Evolutionary conservation across 2,888 invertebrate species (phyloP).

Genomic region (Dynastes grantii): DNA sequence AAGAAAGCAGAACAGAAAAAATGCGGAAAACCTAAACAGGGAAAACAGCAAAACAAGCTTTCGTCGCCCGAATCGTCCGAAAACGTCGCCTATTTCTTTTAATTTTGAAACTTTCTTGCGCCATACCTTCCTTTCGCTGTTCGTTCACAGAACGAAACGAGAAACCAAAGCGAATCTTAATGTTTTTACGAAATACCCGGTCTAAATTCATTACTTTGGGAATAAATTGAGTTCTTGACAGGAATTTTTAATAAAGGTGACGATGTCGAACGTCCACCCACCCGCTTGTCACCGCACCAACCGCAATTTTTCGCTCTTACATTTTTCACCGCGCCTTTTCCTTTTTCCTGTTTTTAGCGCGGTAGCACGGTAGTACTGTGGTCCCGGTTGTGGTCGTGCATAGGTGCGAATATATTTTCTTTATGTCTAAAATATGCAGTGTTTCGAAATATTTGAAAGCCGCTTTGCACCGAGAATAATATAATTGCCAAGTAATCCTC

Average conservation of each 20-base stretch:
- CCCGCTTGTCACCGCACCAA: not conserved
- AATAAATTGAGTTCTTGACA: conserved; percentile 47
- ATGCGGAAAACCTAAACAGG: conserved; percentile 2
- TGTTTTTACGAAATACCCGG: conserved; percentile 40
- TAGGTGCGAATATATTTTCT: conserved; percentile 32
- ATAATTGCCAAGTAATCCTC: conserved; percentile 42
- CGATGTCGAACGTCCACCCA: not conserved
- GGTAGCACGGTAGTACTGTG: not conserved
- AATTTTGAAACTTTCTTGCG: conserved; percentile 20
- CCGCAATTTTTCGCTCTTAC: conserved; percentile 22
- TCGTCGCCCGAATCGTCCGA: conserved; percentile 3
- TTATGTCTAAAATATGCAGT: conserved; percentile 43
- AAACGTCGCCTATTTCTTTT: conserved; percentile 19
- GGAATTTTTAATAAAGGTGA: conserved; percentile 47
- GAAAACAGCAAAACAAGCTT: conserved; percentile 9
- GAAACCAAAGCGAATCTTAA: conserved; percentile 36
- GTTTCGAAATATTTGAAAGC: conserved; percentile 35
- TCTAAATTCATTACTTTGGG: conserved; percentile 40
- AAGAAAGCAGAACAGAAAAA: conserved; percentile 6
- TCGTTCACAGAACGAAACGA: conserved; percentile 5
- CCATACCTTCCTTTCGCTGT: not conserved
- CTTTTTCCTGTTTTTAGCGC: not conserved
- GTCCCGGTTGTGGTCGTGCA: conserved; percentile 8
- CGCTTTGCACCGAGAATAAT: conserved; percentile 33
- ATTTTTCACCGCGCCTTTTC: not conserved